Percentiles rank a stretch among this genome's conserved stretches.
These are phyloP conservation scores for Callyntrura sp. DNA, from an alignment of 2,888 invertebrate genomes.

Conservation along the genomic window DNA sequence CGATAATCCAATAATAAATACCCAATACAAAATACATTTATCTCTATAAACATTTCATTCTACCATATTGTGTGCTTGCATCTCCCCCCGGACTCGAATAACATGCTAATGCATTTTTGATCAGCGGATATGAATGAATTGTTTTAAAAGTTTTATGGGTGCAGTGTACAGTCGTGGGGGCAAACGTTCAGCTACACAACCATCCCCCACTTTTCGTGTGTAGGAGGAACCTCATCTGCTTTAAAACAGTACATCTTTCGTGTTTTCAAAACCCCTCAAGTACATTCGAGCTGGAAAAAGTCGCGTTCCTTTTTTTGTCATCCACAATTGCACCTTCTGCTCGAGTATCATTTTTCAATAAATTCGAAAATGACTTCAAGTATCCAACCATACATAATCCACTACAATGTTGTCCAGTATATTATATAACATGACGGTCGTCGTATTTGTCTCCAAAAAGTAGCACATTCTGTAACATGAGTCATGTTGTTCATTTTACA, in stretches of 20 bases:
- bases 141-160: conserved; percentile 51
- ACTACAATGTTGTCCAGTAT: background rate
- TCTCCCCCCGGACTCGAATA: background rate
- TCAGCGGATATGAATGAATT: conserved; percentile 40
- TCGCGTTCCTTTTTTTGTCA: background rate
- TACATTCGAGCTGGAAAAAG: background rate
- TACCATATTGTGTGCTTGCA: background rate
- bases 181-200: background rate
- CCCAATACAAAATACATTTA: background rate
- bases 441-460: background rate
- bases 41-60: background rate
- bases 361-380: background rate
- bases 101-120: background rate
- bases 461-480: conserved; percentile 16
- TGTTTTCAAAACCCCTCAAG: background rate
- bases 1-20: conserved; percentile 43
- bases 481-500: background rate
- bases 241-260: background rate
- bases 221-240: background rate
- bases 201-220: background rate
- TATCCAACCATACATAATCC: background rate
- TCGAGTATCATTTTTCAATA: conserved; percentile 31
- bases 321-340: background rate
- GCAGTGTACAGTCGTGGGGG: background rate
- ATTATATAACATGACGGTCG: background rate